A percentile compares a stretch with the other conserved stretches of the same genome.
These are phyloP conservation scores for Liasis olivaceus DNA, from an alignment of 2,797 vertebrate genomes.

Conservation along the genomic window DNA sequence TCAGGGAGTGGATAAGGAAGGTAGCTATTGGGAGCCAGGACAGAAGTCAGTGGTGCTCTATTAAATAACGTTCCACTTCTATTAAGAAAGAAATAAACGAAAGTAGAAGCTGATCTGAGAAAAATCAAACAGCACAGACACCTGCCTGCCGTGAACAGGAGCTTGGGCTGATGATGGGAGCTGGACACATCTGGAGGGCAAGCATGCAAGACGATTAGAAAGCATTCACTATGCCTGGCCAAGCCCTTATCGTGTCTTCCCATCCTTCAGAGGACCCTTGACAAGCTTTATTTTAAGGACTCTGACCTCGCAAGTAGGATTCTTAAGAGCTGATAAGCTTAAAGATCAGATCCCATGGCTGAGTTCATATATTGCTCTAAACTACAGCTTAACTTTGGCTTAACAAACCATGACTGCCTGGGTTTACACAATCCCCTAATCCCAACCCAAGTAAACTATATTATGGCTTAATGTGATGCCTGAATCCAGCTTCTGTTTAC, in stretches of 20 bases:
- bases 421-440: background rate
- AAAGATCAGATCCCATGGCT: background rate
- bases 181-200: too few species aligned
- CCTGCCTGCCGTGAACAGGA: background rate
- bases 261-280: background rate
- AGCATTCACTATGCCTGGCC: too few species aligned
- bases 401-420: background rate
- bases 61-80: background rate
- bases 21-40: background rate
- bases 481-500: background rate
- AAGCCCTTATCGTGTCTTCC: too few species aligned
- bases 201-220: background rate
- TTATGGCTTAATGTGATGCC: background rate
- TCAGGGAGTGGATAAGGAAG: background rate
- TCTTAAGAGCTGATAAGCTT: too few species aligned
- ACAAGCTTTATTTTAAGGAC: background rate
- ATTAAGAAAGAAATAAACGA: background rate
- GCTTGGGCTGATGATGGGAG: background rate
- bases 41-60: background rate
- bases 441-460: background rate
- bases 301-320: background rate
- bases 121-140: background rate
- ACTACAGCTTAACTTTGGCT: background rate
- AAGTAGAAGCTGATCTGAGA: background rate
- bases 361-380: background rate